phyloP scores from a whole-genome alignment of 2,888 invertebrate genomes.

The Tetramorium bicarinatum region DNA sequence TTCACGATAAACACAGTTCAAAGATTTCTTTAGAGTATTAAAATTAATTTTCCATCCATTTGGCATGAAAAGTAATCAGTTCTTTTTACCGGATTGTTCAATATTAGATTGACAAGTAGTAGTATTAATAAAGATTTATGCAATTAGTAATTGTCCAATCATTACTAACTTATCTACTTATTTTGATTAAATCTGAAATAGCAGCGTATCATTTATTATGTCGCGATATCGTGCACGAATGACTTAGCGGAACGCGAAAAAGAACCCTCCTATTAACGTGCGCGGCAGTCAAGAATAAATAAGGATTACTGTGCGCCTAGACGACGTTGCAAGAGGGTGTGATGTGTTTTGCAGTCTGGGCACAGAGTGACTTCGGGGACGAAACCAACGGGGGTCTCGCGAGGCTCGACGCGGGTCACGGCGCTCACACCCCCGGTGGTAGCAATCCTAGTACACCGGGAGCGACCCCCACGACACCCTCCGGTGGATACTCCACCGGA shows the following conservation, averaged over 20 bases:
- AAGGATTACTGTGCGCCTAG: slow-evolving; percentile 71
- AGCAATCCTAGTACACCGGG: slow-evolving; percentile 90
- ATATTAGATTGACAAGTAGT: neutral
- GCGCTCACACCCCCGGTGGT: slow-evolving; percentile 84
- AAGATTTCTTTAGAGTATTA: neutral
- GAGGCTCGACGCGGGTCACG: slow-evolving; percentile 87
- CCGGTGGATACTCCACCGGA: slow-evolving; percentile 82
- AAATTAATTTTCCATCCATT: neutral
- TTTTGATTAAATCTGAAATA: slow-evolving; percentile 23
- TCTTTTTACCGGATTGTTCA: neutral
- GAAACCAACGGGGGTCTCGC: slow-evolving; percentile 90
- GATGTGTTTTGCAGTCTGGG: slow-evolving; percentile 92
- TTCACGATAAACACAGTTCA: neutral
- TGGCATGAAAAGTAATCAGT: neutral
- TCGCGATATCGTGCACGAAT: slow-evolving; percentile 14
- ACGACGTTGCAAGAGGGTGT: slow-evolving; percentile 81
- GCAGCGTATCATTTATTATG: slow-evolving; percentile 1
- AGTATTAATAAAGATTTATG: neutral
- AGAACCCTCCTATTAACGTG: slow-evolving; percentile 37
- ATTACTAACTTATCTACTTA: neutral
- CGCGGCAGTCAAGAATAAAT: slow-evolving; percentile 47
- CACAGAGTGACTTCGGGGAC: slow-evolving; percentile 96
- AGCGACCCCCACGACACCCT: slow-evolving; percentile 83
- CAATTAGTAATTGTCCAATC: neutral
- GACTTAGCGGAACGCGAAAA: slow-evolving; percentile 31